These are phyloP conservation scores for Danio jaintianensis DNA, from an alignment of 2,797 vertebrate genomes.

Conservation along the genomic window DNA sequence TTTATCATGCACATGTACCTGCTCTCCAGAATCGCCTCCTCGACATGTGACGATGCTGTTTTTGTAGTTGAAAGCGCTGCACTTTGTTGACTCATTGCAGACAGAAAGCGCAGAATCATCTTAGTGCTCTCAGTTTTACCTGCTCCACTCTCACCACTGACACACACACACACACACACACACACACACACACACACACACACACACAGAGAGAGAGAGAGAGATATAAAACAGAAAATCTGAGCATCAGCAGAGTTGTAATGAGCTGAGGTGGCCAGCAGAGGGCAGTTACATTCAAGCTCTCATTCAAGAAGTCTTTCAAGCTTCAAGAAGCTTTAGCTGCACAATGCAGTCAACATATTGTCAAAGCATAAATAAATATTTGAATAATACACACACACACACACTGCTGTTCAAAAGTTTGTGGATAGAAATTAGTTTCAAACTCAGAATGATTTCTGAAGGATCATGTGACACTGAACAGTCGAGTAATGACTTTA, in stretches of 20 bases:
- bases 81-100: slow-evolving; percentile 92
- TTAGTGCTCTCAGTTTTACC: slow-evolving; percentile 99
- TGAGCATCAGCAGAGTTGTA: background rate
- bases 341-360: background rate
- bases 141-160: slow-evolving; percentile 95
- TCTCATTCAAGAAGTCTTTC: background rate
- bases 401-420: background rate
- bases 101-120: slow-evolving; percentile 93
- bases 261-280: slow-evolving; percentile 4
- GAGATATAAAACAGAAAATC: slow-evolving; percentile 1
- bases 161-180: slow-evolving; percentile 42
- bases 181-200: slow-evolving; percentile 36
- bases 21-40: slow-evolving; percentile 95
- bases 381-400: background rate
- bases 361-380: background rate
- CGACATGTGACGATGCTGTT: slow-evolving; percentile 84
- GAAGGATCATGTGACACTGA: no score
- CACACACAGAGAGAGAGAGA: slow-evolving; percentile 44
- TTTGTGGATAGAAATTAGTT: background rate
- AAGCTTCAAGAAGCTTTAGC: background rate
- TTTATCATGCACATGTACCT: slow-evolving; percentile 77
- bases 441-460: no score
- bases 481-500: no score
- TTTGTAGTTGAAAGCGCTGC: slow-evolving; percentile 83
- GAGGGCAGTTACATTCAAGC: slow-evolving; percentile 24